Conservation (phyloP, 2,797 vertebrate genomes). For the Cynodonichthys magdalenae region DNA sequence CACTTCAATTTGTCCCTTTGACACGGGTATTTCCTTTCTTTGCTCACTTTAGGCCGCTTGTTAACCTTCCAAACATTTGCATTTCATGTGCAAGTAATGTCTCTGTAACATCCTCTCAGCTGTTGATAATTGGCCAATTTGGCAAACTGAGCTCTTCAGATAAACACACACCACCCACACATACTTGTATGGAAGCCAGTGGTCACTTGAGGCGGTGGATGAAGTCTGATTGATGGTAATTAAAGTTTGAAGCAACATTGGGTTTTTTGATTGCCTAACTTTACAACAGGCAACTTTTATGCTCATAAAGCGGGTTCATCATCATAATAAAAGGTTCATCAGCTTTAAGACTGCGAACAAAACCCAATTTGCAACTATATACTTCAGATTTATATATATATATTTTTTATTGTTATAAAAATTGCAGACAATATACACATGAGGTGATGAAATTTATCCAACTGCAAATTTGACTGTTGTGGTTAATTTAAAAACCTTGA, state of each 20-base stretch:
- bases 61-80: background rate
- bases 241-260: background rate
- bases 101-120: background rate
- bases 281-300: background rate
- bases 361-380: too few species aligned
- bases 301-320: too few species aligned
- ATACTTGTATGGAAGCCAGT: background rate
- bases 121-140: background rate
- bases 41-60: conserved; percentile 1
- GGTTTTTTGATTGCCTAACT: background rate
- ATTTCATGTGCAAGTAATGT: background rate
- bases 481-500: too few species aligned
- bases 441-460: too few species aligned
- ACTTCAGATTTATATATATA: too few species aligned
- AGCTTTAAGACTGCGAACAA: too few species aligned
- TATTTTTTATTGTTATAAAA: too few species aligned
- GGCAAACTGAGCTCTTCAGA: conserved; percentile 9
- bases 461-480: too few species aligned
- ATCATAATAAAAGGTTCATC: too few species aligned
- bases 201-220: background rate
- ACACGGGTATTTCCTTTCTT: conserved; percentile 2
- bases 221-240: background rate
- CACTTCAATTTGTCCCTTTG: background rate
- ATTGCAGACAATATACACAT: too few species aligned
- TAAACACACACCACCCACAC: conserved; percentile 8